Conservation (phyloP, 2,113 vertebrate species). For the Excalfactoria chinensis region DNA sequence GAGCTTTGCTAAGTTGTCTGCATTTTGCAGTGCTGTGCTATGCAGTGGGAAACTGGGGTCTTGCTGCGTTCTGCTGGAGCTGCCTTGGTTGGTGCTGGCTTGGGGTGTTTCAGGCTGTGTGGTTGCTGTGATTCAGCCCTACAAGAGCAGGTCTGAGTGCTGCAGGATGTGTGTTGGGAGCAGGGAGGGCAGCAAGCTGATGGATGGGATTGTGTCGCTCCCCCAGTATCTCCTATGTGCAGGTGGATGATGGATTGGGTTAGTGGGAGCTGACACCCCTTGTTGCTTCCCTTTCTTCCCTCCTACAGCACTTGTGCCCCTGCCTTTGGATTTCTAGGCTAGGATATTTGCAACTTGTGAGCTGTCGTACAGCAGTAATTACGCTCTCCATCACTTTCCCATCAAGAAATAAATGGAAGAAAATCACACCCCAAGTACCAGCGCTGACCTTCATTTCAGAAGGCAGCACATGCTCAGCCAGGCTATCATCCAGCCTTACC, state of each 20-base stretch:
- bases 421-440: constrained; percentile 25
- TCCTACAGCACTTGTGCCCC: neutral
- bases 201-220: accelerated
- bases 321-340: neutral
- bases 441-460: constrained; percentile 56
- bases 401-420: constrained; percentile 66
- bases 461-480: constrained; percentile 27
- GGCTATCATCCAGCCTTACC: constrained; percentile 35
- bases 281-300: neutral
- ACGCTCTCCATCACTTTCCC: constrained; percentile 66
- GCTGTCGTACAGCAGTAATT: constrained; percentile 40
- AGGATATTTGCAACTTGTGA: neutral
- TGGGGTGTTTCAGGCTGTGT: neutral
- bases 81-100: too few species aligned
- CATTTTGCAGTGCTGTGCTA: accelerated
- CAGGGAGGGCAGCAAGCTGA: neutral
- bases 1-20: neutral
- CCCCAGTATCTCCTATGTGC: accelerated
- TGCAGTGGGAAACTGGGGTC: neutral
- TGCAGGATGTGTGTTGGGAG: neutral
- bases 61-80: neutral
- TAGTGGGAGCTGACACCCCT: neutral
- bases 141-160: neutral
- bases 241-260: neutral
- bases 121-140: neutral